Base-by-base conservation (phyloP, 2,888 invertebrate species). In the Ptilodon capucinus region DNA sequence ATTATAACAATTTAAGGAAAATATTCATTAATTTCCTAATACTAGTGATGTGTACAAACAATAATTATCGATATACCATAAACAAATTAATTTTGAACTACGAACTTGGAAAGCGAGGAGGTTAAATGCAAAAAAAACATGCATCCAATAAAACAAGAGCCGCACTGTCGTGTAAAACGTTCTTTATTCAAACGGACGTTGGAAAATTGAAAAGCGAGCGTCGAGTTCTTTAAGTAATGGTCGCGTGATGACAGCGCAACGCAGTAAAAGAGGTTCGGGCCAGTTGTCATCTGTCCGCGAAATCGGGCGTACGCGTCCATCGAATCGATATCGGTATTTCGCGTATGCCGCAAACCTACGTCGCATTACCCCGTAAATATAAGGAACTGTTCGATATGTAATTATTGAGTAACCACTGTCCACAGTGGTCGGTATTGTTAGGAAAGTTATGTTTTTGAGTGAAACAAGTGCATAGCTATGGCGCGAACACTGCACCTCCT, bases 401-500 rank as follows among this genome's bases (percentile, higher is more conserved):
- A 68, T 63, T 70, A 69, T 67, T 69, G 66, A 63, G 62, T 64
- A 66, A 65, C 46, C 45, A 53, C 41, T 60, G 51, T 49, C 49
- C 53, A 44, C 53, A 54, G 73, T 74, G 68, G 68, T 64, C 54
- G 46, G 58, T 53, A 50, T 57, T 53, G 46, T 60, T 52, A 60
- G 25, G 16, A 48, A 52, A 56, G 65, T 48, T 52, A 67, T 69
- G 64, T 57, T 64, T 46, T 52, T 64, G 50, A 70, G 65, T 67
- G 65, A 39, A 8, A 39, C 53, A 53, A 55, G 60, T 70, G 58
- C 49, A 62, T 55, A 65, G 60, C 51, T 52, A 86, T 84, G 87
- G 77, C 73, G 58, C 74, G 80, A 78, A 74, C 68, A 70, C 60
- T 76, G 50, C 57, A 68, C 53, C 76, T 68, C 52, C 55, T 80